These are phyloP conservation scores for Andrena trimmerana DNA, from an alignment of 2,888 invertebrate genomes.

Conservation along the genomic window DNA sequence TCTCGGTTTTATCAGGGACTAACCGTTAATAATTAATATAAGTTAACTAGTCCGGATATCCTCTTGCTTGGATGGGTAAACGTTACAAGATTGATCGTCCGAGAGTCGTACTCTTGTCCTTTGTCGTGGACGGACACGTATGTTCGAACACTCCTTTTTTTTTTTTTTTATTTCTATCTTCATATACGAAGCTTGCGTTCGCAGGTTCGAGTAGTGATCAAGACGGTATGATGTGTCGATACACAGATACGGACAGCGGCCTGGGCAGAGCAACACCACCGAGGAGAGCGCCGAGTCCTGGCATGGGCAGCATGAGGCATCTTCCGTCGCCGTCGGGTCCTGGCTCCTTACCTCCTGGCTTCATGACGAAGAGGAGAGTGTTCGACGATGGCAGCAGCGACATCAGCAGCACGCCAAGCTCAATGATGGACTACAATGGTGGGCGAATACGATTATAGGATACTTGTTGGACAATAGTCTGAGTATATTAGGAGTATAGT, in stretches of 20 bases:
- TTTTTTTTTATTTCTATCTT: conserved; percentile 65
- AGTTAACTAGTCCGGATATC: conserved; percentile 37
- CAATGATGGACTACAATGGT: conserved; percentile 95
- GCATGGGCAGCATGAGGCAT: conserved; percentile 90
- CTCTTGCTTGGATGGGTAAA: conserved; percentile 60
- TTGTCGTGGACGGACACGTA: conserved; percentile 38
- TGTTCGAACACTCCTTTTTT: conserved; percentile 37
- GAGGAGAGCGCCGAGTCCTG: conserved; percentile 94
- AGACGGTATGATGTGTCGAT: conserved; percentile 85
- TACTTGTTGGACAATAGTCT: too few species aligned
- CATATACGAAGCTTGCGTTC: conserved; percentile 73
- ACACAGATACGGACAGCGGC: conserved; percentile 92
- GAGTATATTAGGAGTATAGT: too few species aligned
- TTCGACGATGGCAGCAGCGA: conserved; percentile 93
- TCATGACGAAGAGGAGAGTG: conserved; percentile 90
- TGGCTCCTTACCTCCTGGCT: conserved; percentile 91
- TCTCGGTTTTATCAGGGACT: conserved; percentile 59
- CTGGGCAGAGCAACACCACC: conserved; percentile 95
- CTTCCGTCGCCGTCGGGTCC: conserved; percentile 94
- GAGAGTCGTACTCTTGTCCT: conserved; percentile 36
- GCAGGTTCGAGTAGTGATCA: conserved; percentile 87
- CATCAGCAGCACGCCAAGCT: conserved; percentile 93
- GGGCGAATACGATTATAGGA: conserved; percentile 77
- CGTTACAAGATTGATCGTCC: conserved; percentile 10
- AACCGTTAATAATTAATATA: conserved; percentile 59